phyloP scores from a whole-genome alignment of 2,888 invertebrate genomes.

The Lasioglossum vierecki region DNA sequence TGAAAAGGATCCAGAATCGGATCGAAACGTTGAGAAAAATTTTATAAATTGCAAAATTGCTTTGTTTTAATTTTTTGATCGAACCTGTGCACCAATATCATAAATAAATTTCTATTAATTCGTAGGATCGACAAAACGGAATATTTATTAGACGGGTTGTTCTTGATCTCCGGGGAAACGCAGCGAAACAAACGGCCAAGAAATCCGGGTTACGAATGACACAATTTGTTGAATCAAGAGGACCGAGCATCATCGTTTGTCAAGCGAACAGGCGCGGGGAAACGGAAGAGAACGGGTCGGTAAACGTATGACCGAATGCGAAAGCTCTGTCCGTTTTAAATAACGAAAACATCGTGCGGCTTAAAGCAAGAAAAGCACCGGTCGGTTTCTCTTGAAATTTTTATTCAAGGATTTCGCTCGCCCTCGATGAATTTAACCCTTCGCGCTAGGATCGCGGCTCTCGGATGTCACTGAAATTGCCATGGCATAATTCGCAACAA shows the following conservation, averaged over 20 bases:
- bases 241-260: not conserved
- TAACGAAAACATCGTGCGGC: not conserved
- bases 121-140: no score
- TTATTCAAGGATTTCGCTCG: not conserved
- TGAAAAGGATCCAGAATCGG: no score
- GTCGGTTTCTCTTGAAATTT: not conserved
- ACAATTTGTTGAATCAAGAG: not conserved
- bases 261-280: not conserved
- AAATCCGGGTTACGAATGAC: not conserved
- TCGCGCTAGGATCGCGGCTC: not conserved
- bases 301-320: not conserved
- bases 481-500: not conserved
- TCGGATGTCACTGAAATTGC: not conserved
- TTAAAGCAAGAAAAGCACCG: not conserved
- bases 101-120: no score
- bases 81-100: no score
- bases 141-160: no score
- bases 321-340: constrained; percentile 1
- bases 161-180: not conserved
- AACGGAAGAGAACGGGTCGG: not conserved
- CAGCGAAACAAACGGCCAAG: not conserved
- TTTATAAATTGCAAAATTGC: no score
- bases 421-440: not conserved
- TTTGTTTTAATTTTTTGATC: no score
- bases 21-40: no score